Evolutionary conservation across 2,888 invertebrate species (phyloP).

Genomic region (Leucoptera coffeella): DNA sequence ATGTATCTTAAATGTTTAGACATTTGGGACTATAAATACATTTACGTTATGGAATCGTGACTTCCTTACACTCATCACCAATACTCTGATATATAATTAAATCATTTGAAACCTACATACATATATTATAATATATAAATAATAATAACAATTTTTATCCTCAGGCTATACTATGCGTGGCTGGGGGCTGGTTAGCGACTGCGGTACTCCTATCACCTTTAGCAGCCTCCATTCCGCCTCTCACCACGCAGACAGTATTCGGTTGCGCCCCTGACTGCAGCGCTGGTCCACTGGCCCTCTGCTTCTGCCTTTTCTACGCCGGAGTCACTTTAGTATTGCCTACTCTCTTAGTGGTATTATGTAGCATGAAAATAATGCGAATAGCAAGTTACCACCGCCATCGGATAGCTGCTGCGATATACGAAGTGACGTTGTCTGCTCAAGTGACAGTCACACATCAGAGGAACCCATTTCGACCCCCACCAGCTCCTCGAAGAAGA

Average conservation of each 20-base stretch:
- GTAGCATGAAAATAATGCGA: conserved; percentile 65
- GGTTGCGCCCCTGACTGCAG: conserved; percentile 64
- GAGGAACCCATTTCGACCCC: conserved; percentile 69
- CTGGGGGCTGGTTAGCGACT: conserved; percentile 61
- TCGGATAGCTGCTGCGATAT: conserved; percentile 78
- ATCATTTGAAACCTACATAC: too few relatives aligned
- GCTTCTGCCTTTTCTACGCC: conserved; percentile 62
- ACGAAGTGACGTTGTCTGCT: conserved; percentile 76
- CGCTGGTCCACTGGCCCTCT: conserved; percentile 52
- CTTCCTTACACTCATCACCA: too few relatives aligned
- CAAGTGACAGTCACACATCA: conserved; percentile 81
- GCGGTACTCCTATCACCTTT: conserved; percentile 60
- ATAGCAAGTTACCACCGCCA: conserved; percentile 72
- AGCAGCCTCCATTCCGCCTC: conserved; percentile 43
- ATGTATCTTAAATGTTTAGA: too few relatives aligned
- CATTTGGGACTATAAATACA: too few relatives aligned
- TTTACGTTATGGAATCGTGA: too few relatives aligned
- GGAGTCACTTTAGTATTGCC: conserved; percentile 61
- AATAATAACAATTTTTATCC: too few relatives aligned
- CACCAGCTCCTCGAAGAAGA: conserved; percentile 58
- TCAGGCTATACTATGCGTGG: conserved; percentile 60
- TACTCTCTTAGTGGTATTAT: conserved; percentile 61
- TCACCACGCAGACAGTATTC: conserved; percentile 42
- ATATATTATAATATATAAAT: too few relatives aligned
- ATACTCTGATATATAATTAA: too few relatives aligned